phyloP scores from a whole-genome alignment of 2,113 vertebrate species.

The Urocynchramus pylzowi region DNA sequence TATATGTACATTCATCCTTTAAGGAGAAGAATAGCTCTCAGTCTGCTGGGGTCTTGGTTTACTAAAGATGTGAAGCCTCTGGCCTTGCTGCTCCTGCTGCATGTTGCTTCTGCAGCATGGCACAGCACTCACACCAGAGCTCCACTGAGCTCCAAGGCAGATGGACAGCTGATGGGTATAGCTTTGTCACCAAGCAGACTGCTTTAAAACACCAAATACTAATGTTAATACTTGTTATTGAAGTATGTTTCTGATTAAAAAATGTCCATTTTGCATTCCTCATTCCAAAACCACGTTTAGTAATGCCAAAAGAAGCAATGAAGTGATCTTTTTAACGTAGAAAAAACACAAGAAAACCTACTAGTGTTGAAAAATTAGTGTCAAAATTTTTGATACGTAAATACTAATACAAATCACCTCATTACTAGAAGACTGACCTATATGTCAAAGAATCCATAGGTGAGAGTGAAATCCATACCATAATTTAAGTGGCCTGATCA shows the following conservation, averaged over 20 bases:
- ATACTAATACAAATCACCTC: neutral
- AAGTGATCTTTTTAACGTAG: neutral
- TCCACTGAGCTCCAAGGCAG: neutral
- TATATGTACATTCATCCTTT: slow-evolving; percentile 63
- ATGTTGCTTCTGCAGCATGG: neutral
- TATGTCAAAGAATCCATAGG: neutral
- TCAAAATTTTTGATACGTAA: neutral
- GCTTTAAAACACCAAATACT: neutral
- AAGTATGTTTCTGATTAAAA: slow-evolving; percentile 19
- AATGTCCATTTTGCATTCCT: slow-evolving; percentile 4
- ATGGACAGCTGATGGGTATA: neutral
- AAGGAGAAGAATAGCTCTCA: slow-evolving; percentile 62
- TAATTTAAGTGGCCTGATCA: neutral
- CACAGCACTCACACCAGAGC: neutral
- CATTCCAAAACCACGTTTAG: neutral
- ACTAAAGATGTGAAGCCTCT: slow-evolving; percentile 38
- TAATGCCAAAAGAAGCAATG: slow-evolving; percentile 20
- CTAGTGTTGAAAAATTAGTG: neutral
- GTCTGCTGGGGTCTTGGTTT: slow-evolving; percentile 9
- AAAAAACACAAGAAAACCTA: neutral
- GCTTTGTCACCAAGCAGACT: neutral
- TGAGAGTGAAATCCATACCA: neutral
- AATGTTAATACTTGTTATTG: neutral
- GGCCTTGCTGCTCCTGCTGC: neutral
- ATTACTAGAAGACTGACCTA: neutral